phyloP scores from a whole-genome alignment of 2,797 vertebrate species.

The Moxostoma hubbsi region DNA sequence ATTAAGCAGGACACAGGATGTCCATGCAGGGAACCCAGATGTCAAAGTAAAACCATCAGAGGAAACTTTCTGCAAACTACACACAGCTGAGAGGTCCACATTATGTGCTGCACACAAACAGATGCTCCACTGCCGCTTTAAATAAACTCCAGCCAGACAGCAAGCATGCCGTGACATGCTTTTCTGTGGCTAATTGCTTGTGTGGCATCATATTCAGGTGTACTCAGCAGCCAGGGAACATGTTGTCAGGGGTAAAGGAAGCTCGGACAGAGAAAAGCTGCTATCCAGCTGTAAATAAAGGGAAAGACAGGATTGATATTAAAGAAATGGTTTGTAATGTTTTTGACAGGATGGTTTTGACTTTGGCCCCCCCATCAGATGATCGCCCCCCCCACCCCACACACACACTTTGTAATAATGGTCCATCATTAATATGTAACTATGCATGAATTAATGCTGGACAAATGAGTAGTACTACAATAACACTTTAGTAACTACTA shows the following conservation, averaged over 20 bases:
- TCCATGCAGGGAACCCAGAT: neutral
- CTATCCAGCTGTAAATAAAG: constrained; percentile 14
- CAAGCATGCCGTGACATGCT: constrained; percentile 56
- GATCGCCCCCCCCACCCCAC: too few species aligned
- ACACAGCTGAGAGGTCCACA: neutral
- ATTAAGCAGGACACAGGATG: neutral
- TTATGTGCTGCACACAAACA: neutral
- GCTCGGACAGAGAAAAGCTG: constrained; percentile 33
- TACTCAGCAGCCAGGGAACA: neutral
- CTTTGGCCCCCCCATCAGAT: too few species aligned
- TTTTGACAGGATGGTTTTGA: neutral
- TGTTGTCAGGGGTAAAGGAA: constrained; percentile 11
- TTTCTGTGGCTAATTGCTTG: constrained; percentile 53
- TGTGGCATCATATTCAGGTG: neutral
- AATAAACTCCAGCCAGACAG: constrained; percentile 49
- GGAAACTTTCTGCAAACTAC: neutral
- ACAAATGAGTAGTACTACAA: too few species aligned
- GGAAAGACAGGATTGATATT: neutral
- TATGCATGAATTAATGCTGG: too few species aligned
- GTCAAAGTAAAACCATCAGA: neutral
- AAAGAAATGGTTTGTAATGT: neutral
- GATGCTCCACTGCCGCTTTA: constrained; percentile 5
- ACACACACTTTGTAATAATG: too few species aligned
- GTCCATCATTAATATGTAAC: too few species aligned
- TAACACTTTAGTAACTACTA: too few species aligned